Conservation (phyloP, 2,797 vertebrate genomes). For the Sebastes minor region DNA sequence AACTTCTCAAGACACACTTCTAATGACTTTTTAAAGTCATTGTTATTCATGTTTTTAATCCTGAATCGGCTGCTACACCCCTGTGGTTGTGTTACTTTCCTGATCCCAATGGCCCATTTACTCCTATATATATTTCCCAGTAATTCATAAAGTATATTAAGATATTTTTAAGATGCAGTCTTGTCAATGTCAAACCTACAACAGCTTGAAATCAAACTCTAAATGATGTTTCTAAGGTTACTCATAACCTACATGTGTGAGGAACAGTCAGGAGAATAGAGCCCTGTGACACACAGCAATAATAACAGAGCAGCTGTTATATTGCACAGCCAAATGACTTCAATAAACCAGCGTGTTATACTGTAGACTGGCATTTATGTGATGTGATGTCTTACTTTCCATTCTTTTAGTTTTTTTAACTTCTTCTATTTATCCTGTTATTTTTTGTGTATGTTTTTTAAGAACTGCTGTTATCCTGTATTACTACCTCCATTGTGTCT, state of each 20-base stretch:
- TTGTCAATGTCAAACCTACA: background rate
- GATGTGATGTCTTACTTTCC: background rate
- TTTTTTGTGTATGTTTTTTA: background rate
- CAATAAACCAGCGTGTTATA: background rate
- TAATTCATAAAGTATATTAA: background rate
- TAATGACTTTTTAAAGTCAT: background rate
- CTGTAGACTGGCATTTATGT: background rate
- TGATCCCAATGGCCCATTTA: background rate
- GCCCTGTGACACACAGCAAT: background rate
- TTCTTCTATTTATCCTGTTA: background rate
- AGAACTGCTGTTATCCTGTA: background rate
- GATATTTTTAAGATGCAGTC: background rate
- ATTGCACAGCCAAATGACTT: background rate
- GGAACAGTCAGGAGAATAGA: background rate
- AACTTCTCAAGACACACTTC: slow-evolving; percentile 13
- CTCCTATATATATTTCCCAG: background rate
- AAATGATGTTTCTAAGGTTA: background rate
- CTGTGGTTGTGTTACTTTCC: background rate
- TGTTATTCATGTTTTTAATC: background rate
- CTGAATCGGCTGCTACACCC: background rate
- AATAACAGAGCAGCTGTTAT: background rate
- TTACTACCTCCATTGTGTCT: background rate
- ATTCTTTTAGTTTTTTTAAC: background rate
- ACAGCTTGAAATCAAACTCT: background rate
- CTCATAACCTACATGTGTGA: background rate